A percentile compares a stretch with the other conserved stretches of the same genome.
Conservation (phyloP, 2,113 vertebrate species). For the Montifringilla adamsi region DNA sequence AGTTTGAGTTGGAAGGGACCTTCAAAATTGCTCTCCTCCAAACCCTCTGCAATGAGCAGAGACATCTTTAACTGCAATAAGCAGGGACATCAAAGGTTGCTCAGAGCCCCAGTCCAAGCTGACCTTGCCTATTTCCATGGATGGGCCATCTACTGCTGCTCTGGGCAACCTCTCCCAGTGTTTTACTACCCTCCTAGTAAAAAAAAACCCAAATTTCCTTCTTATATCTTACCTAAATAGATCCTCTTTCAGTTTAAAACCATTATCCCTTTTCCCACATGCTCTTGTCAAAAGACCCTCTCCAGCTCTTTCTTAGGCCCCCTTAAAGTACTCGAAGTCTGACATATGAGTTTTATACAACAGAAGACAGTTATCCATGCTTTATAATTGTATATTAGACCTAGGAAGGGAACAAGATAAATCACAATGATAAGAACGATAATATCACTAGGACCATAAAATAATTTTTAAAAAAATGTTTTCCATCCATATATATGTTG, state of each 20-base stretch:
- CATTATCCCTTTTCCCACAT: background rate
- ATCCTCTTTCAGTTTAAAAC: background rate
- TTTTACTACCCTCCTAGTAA: background rate
- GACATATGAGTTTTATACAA: background rate
- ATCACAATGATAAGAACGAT: background rate
- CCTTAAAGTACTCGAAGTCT: background rate
- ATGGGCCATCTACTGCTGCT: background rate
- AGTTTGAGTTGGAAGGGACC: background rate
- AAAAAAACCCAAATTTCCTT: background rate
- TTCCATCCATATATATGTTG: background rate
- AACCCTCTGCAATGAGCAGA: background rate
- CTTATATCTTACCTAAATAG: background rate
- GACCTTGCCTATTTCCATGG: background rate
- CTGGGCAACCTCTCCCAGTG: background rate
- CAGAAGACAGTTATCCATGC: fast-evolving
- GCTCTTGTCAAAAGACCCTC: background rate
- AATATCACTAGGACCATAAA: background rate
- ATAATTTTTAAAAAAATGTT: background rate
- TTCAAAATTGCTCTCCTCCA: background rate
- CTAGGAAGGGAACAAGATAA: background rate
- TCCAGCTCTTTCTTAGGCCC: background rate
- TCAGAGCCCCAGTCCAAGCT: background rate
- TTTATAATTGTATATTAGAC: background rate
- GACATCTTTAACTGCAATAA: background rate
- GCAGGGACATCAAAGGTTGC: background rate